phyloP scores from a whole-genome alignment of 2,888 invertebrate genomes.

The Marasmarcha lunaedactyla region DNA sequence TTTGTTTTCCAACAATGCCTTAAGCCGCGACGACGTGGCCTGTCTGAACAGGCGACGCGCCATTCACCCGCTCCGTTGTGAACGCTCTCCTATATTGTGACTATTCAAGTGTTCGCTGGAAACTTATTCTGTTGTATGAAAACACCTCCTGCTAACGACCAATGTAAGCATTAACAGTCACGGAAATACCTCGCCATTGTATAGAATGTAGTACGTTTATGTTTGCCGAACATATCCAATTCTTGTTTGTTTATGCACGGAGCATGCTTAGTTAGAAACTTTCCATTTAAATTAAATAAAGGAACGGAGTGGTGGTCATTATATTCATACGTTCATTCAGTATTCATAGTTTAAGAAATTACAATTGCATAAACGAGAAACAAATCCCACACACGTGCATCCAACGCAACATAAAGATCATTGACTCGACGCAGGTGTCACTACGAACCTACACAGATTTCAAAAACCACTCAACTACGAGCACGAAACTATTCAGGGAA shows the following conservation, averaged over 20 bases:
- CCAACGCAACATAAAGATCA: constrained; percentile 22
- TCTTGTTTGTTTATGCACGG: background rate
- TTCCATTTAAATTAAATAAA: too few relatives aligned
- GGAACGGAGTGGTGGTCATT: too few relatives aligned
- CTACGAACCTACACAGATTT: background rate
- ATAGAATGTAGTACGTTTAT: constrained; percentile 3
- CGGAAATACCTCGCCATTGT: constrained; percentile 20
- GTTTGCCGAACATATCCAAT: constrained; percentile 1
- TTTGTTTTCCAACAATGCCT: constrained; percentile 62
- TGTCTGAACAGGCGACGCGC: constrained; percentile 41
- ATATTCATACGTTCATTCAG: too few relatives aligned
- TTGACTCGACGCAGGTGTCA: constrained; percentile 36
- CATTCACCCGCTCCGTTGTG: constrained; percentile 28
- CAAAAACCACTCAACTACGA: too few relatives aligned
- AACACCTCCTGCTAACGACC: background rate
- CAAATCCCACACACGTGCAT: constrained; percentile 13
- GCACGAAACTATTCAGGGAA: background rate
- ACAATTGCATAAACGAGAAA: background rate
- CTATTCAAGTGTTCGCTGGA: background rate
- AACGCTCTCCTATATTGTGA: background rate
- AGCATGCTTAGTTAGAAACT: too few relatives aligned
- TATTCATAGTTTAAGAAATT: background rate
- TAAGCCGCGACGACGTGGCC: constrained; percentile 31
- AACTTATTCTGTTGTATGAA: background rate
- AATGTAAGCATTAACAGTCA: constrained; percentile 1